A percentile compares a stretch with the other conserved stretches of the same genome.
Evolutionary conservation across 2,888 invertebrate genomes (phyloP).

Genomic region (Calliscelio sp.): DNA sequence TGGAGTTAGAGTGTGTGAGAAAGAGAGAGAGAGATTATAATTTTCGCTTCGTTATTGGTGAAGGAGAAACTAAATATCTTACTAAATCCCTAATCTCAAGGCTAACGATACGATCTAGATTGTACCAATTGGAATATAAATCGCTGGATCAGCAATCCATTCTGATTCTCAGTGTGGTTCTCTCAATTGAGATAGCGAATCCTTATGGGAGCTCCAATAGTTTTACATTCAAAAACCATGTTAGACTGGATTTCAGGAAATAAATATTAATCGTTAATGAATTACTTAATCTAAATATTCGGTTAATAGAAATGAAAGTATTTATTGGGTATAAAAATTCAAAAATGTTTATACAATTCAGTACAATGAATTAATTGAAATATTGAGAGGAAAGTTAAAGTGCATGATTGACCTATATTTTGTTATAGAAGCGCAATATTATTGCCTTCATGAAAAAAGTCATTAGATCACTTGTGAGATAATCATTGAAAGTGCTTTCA

Average conservation of each 20-base stretch:
- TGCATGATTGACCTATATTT: too few relatives aligned
- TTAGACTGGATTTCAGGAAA: background rate
- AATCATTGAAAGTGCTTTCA: too few relatives aligned
- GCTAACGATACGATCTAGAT: conserved; percentile 54
- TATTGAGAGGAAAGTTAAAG: too few relatives aligned
- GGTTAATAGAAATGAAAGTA: too few relatives aligned
- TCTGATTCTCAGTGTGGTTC: conserved; percentile 42
- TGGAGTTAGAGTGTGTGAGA: background rate
- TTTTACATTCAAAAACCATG: conserved; percentile 39
- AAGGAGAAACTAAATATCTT: conserved; percentile 28
- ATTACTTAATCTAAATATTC: too few relatives aligned
- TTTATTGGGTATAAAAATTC: too few relatives aligned
- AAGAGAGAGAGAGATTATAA: conserved; percentile 23
- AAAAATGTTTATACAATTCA: too few relatives aligned
- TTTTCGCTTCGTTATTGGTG: conserved; percentile 11
- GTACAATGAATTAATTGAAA: too few relatives aligned
- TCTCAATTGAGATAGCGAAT: conserved; percentile 44
- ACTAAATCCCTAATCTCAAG: conserved; percentile 43
- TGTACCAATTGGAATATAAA: conserved; percentile 57
- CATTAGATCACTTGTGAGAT: too few relatives aligned
- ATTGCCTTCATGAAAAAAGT: too few relatives aligned
- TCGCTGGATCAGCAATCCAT: conserved; percentile 56
- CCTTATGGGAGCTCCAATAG: conserved; percentile 35
- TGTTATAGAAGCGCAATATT: too few relatives aligned
- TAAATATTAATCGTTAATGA: too few relatives aligned